Evolutionary conservation across 2,113 vertebrate genomes (phyloP), one percentile per base, ranked within the genome.

Genomic region (Fukomys damarensis): DNA sequence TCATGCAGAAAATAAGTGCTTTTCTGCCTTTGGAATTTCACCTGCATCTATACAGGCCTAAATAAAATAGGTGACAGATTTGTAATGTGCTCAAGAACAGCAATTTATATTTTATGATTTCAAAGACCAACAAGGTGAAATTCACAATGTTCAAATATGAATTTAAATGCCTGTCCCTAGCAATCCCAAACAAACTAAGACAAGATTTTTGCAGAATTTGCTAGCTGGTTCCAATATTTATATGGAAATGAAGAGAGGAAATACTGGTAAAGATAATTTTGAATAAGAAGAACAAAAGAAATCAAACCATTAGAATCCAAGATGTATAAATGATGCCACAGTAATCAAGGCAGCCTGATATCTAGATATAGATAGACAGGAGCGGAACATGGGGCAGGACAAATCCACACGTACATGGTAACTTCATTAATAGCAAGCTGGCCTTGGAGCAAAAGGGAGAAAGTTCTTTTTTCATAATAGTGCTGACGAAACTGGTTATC

Each of bases 1-100:
- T 98, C 88, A 98, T 82, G 96, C 63, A 93, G 96, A 97, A 89
- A 96, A 97, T 91, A 83, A 95, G 72, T 77, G 7, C 4, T 95
- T 96, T 97, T 97, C 94, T 49, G 7, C 77, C 96, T 98, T 97
- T 96, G 86, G 94, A 96, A 96, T 98, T 98, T 97, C 83, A 90
- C 95, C 76, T 94, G 91, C 92, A 76, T 89, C 43, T 35, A 66
- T 49, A 83, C 68, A 89, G 49, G 24, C 49, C 41, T 79, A 14
- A 89, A 49, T 59, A 85, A 93, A 96, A 77, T 38, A 59, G 35
- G 22, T 63, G 41, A 92, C 41, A 61, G 93, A 56, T 74, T 79
- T 92, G 52, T 80, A 87, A 94, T 79, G 26, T 87, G 30, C 63
- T 96, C 43, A 85, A 49, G 54, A 87, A 56, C 30, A 83, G 82